phyloP scores from a whole-genome alignment of 2,113 vertebrate genomes.

The Nothobranchius kuhntae region DNA sequence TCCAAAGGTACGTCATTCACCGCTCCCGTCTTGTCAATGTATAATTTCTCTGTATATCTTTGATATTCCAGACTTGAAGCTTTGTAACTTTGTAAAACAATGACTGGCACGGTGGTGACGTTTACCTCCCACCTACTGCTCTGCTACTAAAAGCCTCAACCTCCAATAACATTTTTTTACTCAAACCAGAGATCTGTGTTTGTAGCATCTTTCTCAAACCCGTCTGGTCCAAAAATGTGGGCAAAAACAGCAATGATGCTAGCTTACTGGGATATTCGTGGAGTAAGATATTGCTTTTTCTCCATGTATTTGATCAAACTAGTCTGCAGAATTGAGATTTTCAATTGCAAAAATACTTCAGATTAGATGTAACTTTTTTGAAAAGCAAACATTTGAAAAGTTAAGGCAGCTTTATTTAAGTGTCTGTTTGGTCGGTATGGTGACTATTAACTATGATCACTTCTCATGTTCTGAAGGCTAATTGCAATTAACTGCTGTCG shows the following conservation, averaged over 20 bases:
- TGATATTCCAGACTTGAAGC: not conserved
- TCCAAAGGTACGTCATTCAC: too few relatives aligned
- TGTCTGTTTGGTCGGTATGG: too few relatives aligned
- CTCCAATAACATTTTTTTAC: not conserved
- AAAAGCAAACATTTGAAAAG: too few relatives aligned
- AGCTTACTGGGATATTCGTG: constrained; percentile 88
- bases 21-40: too few relatives aligned
- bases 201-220: not conserved
- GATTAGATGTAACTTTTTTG: too few relatives aligned
- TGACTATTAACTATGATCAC: too few relatives aligned
- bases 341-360: too few relatives aligned
- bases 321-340: too few relatives aligned
- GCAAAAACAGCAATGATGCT: constrained; percentile 74
- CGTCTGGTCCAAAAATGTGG: not conserved
- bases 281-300: constrained; percentile 76
- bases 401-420: too few relatives aligned
- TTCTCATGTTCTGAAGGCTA: too few relatives aligned
- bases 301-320: not conserved
- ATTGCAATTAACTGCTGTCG: too few relatives aligned
- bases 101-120: not conserved
- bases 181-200: not conserved
- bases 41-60: not conserved
- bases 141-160: not conserved
- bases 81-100: not conserved
- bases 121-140: constrained; percentile 5